Base-by-base conservation (phyloP, 2,888 invertebrate species). In the Tyria jacobaeae region DNA sequence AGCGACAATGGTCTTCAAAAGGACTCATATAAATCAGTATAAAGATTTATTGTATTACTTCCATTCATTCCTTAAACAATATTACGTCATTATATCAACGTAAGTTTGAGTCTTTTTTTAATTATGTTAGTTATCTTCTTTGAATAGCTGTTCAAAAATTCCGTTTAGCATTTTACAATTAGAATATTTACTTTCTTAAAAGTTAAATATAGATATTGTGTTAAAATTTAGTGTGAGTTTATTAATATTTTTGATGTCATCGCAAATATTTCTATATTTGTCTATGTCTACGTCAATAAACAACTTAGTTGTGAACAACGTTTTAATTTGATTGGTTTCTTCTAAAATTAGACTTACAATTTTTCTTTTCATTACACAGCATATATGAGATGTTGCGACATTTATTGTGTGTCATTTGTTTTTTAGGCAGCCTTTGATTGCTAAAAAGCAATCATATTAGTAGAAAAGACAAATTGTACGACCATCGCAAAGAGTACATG, bases 81-180 rank as follows among this genome's bases (percentile, higher is more conserved):
- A 70, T 68, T 70, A 62, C 57, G 41, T 62, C 64, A 74, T 79
- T 75, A 78, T 78, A 75, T 68, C 47, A 68, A 52, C 70, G 79
- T 67, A 62, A 55, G 71, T 76, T 73, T 73, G n/a, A n/a, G n/a
- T 67, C 69, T 72, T n/a, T n/a, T 60, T 61, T 66, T n/a, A n/a
- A n/a, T n/a, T n/a, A n/a, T n/a, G n/a, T n/a, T n/a, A n/a, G n/a
- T n/a, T 6, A 31, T 31, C 27, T 31, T 31, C 27, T n/a, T 48
- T 12, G 44, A 39, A 1, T 9, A 35, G 17, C 9, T 49, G 21
- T 39, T 37, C 9, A 41, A 53, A 25, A n/a, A 24, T 47, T 15
- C 27, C n/a, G 4, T 62, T 48, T 21, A 39, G 39, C 41, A 17
- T n/a, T 12, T 50, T 51, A 35, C 25, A 51, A 41, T 57, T 41